A percentile compares a stretch with the other conserved stretches of the same genome.
phyloP scores from a whole-genome alignment of 2,797 vertebrate species.

The Rhinoraja longicauda region DNA sequence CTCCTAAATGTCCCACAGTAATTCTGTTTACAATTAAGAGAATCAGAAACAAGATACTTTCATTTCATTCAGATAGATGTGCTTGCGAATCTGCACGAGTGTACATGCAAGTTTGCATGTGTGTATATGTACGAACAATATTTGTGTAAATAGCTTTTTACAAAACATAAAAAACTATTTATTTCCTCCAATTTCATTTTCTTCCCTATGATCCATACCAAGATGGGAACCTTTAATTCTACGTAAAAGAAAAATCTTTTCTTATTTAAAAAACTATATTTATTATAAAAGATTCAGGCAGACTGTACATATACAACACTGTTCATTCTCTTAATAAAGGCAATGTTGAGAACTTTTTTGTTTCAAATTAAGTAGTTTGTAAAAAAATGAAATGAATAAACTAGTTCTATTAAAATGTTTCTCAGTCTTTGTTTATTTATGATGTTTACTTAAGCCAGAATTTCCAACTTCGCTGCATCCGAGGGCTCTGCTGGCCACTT shows the following conservation, averaged over 20 bases:
- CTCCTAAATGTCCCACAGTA: not conserved
- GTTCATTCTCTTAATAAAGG: conserved; percentile 53
- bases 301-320: conserved; percentile 52
- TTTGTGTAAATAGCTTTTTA: conserved; percentile 83
- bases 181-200: conserved; percentile 67
- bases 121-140: conserved; percentile 62
- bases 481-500: no score
- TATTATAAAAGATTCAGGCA: conserved; percentile 58
- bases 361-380: conserved; percentile 50
- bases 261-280: conserved; percentile 79
- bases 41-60: not conserved
- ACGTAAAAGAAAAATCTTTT: conserved; percentile 64
- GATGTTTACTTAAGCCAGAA: no score
- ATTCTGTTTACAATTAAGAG: not conserved
- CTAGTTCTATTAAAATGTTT: conserved; percentile 50
- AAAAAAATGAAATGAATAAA: conserved; percentile 72
- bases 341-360: conserved; percentile 56
- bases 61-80: conserved; percentile 45
- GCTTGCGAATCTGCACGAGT: conserved; percentile 43
- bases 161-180: conserved; percentile 75
- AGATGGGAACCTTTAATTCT: conserved; percentile 53
- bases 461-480: no score
- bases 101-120: conserved; percentile 44
- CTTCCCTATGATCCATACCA: conserved; percentile 44
- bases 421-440: not conserved